phyloP scores from a whole-genome alignment of 2,113 vertebrate genomes.

The Tachycineta bicolor region DNA sequence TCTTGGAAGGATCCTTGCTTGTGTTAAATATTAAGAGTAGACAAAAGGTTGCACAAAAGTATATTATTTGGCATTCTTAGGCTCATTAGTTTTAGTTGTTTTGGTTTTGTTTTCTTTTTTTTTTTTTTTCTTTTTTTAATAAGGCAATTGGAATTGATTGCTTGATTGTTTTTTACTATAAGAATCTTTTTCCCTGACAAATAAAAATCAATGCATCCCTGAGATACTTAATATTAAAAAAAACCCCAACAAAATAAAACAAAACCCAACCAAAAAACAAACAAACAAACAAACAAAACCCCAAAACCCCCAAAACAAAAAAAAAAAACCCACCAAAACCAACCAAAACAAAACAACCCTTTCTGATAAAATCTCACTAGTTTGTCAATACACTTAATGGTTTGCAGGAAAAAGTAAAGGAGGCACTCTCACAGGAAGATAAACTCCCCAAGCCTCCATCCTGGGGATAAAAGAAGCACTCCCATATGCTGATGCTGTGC shows the following conservation, averaged over 20 bases:
- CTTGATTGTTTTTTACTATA: background rate
- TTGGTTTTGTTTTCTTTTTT: too few relatives aligned
- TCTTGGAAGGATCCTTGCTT: background rate
- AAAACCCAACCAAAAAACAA: background rate
- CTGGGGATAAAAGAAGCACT: background rate
- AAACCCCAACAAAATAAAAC: too few relatives aligned
- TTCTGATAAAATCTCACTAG: background rate
- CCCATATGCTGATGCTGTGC: background rate
- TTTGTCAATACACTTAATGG: background rate
- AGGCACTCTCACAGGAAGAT: background rate
- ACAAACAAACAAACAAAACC: background rate
- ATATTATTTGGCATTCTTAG: background rate
- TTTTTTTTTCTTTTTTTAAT: background rate
- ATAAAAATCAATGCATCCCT: background rate
- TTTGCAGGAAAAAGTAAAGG: background rate
- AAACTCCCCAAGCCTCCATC: background rate
- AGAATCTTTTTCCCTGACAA: background rate
- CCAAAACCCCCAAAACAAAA: too few relatives aligned
- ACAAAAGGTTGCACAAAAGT: background rate
- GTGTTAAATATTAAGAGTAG: background rate
- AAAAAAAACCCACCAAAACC: too few relatives aligned
- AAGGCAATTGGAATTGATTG: background rate
- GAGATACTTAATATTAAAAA: background rate
- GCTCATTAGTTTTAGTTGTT: rapidly evolving
- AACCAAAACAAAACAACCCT: background rate